Evolutionary conservation across 2,113 vertebrate genomes (phyloP).

Genomic region (Tragelaphus imberbis): DNA sequence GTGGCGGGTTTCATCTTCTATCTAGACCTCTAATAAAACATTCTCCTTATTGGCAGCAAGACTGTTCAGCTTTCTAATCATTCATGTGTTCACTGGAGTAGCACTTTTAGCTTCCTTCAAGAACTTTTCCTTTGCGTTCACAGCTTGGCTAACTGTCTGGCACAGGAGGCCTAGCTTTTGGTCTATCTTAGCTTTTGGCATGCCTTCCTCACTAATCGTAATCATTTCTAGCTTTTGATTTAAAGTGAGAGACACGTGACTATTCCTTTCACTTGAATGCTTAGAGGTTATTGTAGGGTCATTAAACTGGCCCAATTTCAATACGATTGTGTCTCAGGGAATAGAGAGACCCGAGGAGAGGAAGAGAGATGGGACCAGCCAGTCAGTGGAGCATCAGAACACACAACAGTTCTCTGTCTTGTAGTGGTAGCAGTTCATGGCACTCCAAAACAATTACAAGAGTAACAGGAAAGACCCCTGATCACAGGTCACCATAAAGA

Average conservation of each 20-base stretch:
- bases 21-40: background rate
- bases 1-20: background rate
- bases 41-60: background rate
- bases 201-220: background rate
- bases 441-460: background rate
- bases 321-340: background rate
- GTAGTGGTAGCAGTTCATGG: too few relatives aligned
- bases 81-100: background rate
- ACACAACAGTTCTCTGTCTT: background rate
- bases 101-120: background rate
- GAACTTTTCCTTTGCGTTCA: background rate
- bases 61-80: background rate
- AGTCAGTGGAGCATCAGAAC: background rate
- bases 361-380: background rate
- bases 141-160: background rate
- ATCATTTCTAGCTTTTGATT: background rate
- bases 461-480: background rate
- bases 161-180: background rate
- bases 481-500: background rate
- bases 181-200: background rate
- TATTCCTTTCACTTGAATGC: background rate
- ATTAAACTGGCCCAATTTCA: background rate
- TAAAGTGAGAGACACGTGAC: background rate
- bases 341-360: background rate
- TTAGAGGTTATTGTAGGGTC: background rate